A percentile compares a stretch with the other conserved stretches of the same genome.
Conservation (phyloP, 2,113 vertebrate species). For the Leucoraja erinaceus region DNA sequence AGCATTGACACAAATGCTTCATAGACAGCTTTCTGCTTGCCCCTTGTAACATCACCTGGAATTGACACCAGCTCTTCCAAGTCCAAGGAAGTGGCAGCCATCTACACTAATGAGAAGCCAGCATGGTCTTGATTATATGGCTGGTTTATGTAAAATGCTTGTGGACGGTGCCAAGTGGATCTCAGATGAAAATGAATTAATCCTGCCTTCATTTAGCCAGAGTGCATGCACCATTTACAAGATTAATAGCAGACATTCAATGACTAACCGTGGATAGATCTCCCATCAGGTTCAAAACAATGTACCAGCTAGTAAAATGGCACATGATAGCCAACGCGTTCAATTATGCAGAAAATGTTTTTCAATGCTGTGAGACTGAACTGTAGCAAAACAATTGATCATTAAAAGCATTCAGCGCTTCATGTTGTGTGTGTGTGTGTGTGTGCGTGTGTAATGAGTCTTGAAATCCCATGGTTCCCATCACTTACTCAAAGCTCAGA, state of each 20-base stretch:
- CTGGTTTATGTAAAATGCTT: neutral
- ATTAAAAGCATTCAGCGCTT: too few species aligned
- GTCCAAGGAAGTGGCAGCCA: neutral
- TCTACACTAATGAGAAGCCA: neutral
- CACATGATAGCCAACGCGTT: too few species aligned
- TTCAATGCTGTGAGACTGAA: too few species aligned
- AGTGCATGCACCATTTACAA: slow-evolving; percentile 6
- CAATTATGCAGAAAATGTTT: too few species aligned
- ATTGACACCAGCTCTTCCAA: neutral
- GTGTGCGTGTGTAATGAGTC: too few species aligned
- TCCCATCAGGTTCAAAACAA: neutral
- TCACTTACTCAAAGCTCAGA: too few species aligned
- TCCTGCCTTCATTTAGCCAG: neutral
- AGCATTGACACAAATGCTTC: neutral
- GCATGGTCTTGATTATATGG: neutral
- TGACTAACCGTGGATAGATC: neutral
- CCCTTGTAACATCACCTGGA: neutral
- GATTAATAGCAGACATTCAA: neutral
- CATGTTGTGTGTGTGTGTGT: too few species aligned
- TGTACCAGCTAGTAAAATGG: neutral
- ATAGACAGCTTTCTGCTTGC: neutral
- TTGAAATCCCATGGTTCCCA: too few species aligned
- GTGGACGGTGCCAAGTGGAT: neutral
- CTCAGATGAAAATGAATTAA: neutral
- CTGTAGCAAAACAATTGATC: too few species aligned